Evolutionary conservation across 2,113 vertebrate genomes (phyloP), one percentile per base, ranked within the genome.

Genomic region (Macrotis lagotis): DNA sequence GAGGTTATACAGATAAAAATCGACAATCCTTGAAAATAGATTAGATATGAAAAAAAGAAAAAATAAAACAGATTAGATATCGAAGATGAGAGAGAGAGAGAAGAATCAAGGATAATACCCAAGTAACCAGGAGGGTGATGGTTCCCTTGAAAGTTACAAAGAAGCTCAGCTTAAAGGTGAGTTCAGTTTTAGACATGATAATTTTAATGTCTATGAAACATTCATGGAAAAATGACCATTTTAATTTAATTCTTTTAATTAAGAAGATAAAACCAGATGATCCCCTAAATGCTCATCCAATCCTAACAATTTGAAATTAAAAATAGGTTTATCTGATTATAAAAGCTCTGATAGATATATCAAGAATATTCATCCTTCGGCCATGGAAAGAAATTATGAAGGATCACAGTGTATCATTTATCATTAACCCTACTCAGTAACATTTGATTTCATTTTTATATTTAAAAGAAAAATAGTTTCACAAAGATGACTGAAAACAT

Each of bases 91-190:
- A 55, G 16, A 7, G 16, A 7, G 10, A 0, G 12, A 3, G 31
- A 37, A 48, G 19, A 24, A 0, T 0, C 8, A 49, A 26, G 48
- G 0, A n/a, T n/a, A n/a, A n/a, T n/a, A n/a, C n/a, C n/a, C n/a
- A n/a, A n/a, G n/a, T n/a, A n/a, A n/a, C n/a, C n/a, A n/a, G n/a
- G 0, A 51, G 14, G 51, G 16, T 51, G 51, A 19, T 51, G 51
- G 51, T 51, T 19, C 19, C 12, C 51, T 51, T 51, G 51, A 25
- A 53, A 53, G 24, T 53, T 7, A 53, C 37, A 37, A 14, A 37
- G 10, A 8, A 7, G 2, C 37, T 83, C 66, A 44, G 37, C 66
- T 22, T 83, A 83, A 44, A 83, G 5, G 44, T 2, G 31, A 50
- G 14, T 25, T 48, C 8, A 1, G 16, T 31, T 9, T 31, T 48